These are phyloP conservation scores for Chiridota heheva DNA, from an alignment of 35 echinoderm and acorn worm species.

Conservation along the genomic window DNA sequence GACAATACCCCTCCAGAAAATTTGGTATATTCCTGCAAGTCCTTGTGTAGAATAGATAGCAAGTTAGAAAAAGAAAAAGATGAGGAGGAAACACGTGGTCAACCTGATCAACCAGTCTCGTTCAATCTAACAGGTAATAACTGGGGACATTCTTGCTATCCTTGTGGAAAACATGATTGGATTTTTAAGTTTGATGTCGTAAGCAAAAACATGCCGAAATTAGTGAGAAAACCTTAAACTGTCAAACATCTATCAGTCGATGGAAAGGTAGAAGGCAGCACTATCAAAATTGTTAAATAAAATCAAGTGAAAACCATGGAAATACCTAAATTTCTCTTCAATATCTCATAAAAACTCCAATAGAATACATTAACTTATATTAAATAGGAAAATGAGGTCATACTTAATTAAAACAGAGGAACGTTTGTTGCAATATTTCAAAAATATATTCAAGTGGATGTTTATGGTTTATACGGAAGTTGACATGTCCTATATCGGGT, in stretches of 20 bases:
- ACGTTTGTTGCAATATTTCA: background rate
- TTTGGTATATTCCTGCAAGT: constrained; percentile 14
- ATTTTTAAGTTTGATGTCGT: no score
- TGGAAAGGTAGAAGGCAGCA: no score
- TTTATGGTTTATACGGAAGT: constrained; percentile 4
- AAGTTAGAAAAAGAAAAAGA: background rate
- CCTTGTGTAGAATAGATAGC: constrained; percentile 25
- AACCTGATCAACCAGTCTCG: background rate
- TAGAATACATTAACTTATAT: constrained; percentile 14
- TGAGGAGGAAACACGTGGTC: background rate
- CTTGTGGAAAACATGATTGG: constrained; percentile 20
- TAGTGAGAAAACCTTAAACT: no score
- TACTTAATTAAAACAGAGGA: constrained; percentile 29
- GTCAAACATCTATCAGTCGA: no score
- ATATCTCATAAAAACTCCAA: no score
- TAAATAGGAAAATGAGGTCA: no score
- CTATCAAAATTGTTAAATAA: no score
- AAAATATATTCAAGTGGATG: constrained; percentile 3
- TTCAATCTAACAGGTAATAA: constrained; percentile 10
- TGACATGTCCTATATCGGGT: background rate
- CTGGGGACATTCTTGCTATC: constrained; percentile 15
- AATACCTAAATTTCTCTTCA: no score
- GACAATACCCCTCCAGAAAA: constrained; percentile 3
- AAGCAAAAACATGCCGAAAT: no score
- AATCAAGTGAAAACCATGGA: no score